Conservation (phyloP, 2,113 vertebrate species). For the Gopherus flavomarginatus region DNA sequence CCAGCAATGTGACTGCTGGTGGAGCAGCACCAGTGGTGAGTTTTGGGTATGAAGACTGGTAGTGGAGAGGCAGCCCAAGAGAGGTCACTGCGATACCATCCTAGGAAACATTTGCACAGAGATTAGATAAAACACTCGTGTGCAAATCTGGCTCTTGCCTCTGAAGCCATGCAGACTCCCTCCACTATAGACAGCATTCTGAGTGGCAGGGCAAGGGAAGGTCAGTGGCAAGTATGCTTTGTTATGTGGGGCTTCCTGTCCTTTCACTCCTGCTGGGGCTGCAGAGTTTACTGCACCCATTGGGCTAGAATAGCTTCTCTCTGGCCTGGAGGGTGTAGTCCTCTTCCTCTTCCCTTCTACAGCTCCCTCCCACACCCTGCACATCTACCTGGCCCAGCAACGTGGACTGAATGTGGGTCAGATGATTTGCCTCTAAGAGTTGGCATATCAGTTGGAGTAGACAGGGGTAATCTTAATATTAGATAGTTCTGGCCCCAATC, state of each 20-base stretch:
- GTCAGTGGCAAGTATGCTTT: not conserved
- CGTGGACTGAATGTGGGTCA: not conserved
- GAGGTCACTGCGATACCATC: not conserved
- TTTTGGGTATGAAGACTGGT: not conserved
- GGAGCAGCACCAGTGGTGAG: not conserved
- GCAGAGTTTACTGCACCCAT: not conserved
- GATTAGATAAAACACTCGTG: not conserved
- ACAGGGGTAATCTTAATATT: not conserved
- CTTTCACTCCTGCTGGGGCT: not conserved
- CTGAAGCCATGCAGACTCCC: not conserved
- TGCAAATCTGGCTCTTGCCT: not conserved
- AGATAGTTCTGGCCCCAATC: not conserved
- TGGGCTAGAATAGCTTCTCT: not conserved
- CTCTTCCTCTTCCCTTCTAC: not conserved
- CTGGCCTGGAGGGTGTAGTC: not conserved
- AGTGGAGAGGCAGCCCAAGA: not conserved
- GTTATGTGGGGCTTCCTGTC: not conserved
- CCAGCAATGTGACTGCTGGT: not conserved
- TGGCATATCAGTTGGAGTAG: not conserved
- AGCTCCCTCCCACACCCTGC: not conserved
- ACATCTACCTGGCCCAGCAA: not conserved
- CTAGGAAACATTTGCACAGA: not conserved
- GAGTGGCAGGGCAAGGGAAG: not conserved
- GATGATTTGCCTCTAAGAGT: not conserved
- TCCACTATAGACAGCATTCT: not conserved